These are phyloP conservation scores for Paguma larvata DNA, from an alignment of 2,797 vertebrate species.

Conservation along the genomic window DNA sequence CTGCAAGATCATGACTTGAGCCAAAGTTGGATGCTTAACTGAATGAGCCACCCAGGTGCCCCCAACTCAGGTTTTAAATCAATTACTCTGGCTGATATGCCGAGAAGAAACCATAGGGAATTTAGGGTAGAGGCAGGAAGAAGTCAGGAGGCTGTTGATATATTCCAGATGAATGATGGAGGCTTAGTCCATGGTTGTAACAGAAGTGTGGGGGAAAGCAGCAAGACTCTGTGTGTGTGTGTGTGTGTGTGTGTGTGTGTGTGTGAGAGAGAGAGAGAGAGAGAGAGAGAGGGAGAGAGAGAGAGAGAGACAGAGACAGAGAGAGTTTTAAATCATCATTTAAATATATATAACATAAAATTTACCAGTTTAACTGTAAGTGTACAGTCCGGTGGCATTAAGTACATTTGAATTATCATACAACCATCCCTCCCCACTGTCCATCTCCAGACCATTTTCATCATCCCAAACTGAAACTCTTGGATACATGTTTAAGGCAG, in stretches of 20 bases:
- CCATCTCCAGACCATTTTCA: neutral
- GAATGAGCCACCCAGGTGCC: no score
- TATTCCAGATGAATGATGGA: neutral
- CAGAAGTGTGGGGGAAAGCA: neutral
- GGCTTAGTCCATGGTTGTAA: neutral
- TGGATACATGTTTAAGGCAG: neutral
- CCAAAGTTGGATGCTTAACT: no score
- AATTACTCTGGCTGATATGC: neutral
- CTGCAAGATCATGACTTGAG: no score
- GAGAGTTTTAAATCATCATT: neutral
- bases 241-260: neutral
- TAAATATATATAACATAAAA: neutral
- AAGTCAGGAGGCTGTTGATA: neutral
- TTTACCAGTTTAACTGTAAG: neutral
- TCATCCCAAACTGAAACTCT: neutral
- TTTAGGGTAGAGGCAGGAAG: slow-evolving; percentile 11
- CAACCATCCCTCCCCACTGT: neutral
- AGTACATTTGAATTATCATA: neutral
- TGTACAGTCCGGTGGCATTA: neutral
- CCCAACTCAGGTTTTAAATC: neutral
- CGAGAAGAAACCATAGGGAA: neutral
- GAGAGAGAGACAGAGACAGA: no score
- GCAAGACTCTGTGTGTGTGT: neutral
- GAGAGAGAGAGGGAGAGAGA: no score
- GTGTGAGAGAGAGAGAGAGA: neutral